phyloP scores from a whole-genome alignment of 2,113 vertebrate genomes.

The Budorcas taxicolor region DNA sequence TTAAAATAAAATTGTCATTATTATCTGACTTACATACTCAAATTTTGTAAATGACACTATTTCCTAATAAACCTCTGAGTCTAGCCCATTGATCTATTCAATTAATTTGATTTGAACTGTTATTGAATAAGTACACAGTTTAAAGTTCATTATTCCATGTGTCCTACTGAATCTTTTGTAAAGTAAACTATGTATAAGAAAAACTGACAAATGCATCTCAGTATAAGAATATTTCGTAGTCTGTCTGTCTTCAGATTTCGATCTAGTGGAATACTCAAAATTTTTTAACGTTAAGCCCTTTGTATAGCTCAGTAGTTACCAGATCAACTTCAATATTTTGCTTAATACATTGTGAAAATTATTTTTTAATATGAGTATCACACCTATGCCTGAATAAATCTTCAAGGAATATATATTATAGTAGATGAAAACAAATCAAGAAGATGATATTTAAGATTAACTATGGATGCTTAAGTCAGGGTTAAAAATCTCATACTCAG shows the following conservation, averaged over 20 bases:
- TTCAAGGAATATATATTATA: background rate
- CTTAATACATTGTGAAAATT: background rate
- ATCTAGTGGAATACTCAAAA: background rate
- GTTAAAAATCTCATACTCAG: background rate
- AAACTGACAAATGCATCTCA: background rate
- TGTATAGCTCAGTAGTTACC: background rate
- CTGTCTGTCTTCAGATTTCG: background rate
- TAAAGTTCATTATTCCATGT: background rate
- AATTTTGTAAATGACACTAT: background rate
- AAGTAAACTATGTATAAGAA: background rate
- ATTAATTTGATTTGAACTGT: background rate
- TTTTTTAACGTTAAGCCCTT: background rate
- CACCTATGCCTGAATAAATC: background rate
- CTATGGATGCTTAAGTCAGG: background rate
- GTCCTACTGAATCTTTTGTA: background rate
- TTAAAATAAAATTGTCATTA: constrained; percentile 2
- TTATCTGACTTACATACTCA: background rate
- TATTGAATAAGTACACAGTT: background rate
- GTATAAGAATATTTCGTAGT: background rate
- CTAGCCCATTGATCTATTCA: background rate
- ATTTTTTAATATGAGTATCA: background rate
- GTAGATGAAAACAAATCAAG: background rate
- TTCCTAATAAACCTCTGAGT: background rate
- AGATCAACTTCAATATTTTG: background rate
- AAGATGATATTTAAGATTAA: background rate